Evolutionary conservation across 1,140 invertebrate genomes (phyloP).

Genomic region (Eupristina koningsbergeri): DNA sequence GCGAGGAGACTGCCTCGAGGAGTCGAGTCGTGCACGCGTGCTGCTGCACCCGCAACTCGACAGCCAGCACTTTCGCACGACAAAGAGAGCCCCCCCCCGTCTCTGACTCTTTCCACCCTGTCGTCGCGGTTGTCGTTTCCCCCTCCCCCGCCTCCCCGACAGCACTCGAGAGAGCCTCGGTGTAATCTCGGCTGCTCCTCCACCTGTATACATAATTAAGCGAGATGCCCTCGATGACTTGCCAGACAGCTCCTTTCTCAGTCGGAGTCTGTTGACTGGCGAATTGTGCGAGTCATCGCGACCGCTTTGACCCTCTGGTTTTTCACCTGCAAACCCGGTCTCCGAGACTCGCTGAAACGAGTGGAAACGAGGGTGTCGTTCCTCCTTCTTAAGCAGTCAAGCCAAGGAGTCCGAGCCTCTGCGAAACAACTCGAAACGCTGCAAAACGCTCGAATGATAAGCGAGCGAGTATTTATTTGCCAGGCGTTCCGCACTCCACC

Average conservation of each 20-base stretch:
- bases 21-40: neutral
- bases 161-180: neutral
- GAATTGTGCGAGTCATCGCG: too few species aligned
- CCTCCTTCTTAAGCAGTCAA: too few species aligned
- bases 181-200: neutral
- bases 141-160: neutral
- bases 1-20: neutral
- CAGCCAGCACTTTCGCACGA: too few species aligned
- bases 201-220: conserved; percentile 44
- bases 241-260: neutral
- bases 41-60: too few species aligned
- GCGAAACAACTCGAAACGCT: neutral
- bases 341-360: too few species aligned
- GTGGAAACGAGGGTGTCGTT: too few species aligned
- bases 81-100: too few species aligned
- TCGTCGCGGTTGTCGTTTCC: too few species aligned
- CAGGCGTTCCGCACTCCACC: neutral
- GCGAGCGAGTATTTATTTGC: conserved; percentile 35
- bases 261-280: too few species aligned
- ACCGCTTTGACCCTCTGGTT: neutral
- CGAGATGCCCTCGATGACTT: neutral
- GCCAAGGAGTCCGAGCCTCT: too few species aligned
- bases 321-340: neutral
- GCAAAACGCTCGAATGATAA: conserved; percentile 18
- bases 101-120: neutral